A percentile compares a stretch with the other conserved stretches of the same genome.
Conservation (phyloP, 2,113 vertebrate genomes). For the Tupaia tana region DNA sequence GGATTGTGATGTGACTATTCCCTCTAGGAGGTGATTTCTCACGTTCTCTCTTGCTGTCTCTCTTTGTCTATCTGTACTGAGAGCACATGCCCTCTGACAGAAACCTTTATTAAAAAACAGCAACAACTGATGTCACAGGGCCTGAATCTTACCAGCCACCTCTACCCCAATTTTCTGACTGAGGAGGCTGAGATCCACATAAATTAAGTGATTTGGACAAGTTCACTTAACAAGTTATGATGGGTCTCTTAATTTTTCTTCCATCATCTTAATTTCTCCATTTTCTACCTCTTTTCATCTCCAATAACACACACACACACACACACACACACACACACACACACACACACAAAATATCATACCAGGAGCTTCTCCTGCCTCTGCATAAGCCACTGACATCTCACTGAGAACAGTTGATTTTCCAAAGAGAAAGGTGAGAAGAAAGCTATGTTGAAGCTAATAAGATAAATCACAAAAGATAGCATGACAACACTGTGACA, state of each 20-base stretch:
- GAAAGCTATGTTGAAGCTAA: background rate
- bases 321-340: background rate
- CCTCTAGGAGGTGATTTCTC: too few species aligned
- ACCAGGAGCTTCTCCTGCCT: conserved; percentile 1
- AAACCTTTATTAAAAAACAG: too few species aligned
- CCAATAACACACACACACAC: conserved; percentile 31
- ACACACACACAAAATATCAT: background rate
- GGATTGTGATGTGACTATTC: too few species aligned
- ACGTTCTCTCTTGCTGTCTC: too few species aligned
- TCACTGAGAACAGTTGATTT: conserved; percentile 23
- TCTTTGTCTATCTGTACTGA: too few species aligned
- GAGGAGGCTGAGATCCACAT: background rate
- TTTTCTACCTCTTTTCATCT: background rate
- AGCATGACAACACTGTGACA: background rate
- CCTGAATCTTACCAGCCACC: background rate
- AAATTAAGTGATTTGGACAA: background rate
- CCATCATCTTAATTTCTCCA: background rate
- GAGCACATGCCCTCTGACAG: too few species aligned
- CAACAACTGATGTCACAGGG: too few species aligned
- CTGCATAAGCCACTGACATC: background rate
- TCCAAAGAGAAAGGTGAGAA: conserved; percentile 18
- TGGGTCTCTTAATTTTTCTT: conserved; percentile 17
- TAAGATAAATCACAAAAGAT: conserved; percentile 25
- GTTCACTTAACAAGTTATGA: background rate
- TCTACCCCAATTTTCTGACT: background rate